Conservation (phyloP, 2,888 invertebrate species). For the Spilarctia lutea region DNA sequence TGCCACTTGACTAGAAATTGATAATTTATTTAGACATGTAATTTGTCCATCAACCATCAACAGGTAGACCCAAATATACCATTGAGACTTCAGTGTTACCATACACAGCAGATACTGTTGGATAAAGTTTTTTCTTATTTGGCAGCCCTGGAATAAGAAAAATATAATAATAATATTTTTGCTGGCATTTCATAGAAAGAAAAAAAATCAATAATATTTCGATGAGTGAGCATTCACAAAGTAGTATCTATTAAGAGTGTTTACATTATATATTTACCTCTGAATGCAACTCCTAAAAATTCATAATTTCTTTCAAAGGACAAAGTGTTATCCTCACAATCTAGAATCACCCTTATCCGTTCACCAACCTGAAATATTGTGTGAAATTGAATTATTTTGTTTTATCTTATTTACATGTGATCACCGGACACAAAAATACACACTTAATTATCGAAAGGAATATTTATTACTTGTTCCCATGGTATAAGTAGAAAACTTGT, state of each 20-base stretch:
- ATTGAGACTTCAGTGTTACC: conserved; percentile 99
- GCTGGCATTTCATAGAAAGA: no score
- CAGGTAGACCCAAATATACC: conserved; percentile 98
- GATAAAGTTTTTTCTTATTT: conserved; percentile 96
- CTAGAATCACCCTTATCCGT: conserved; percentile 97
- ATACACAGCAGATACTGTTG: conserved; percentile 99
- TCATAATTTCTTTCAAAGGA: conserved; percentile 99
- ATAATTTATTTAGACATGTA: conserved; percentile 45
- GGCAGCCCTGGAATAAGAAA: conserved; percentile 91
- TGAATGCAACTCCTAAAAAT: conserved; percentile 99
- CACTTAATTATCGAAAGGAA: not conserved
- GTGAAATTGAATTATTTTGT: not conserved
- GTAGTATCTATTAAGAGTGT: not conserved
- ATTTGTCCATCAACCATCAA: conserved; percentile 93
- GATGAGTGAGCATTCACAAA: not conserved
- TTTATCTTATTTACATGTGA: not conserved
- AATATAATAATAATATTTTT: no score
- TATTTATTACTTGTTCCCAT: not conserved
- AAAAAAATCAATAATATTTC: no score
- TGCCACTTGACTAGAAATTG: conserved; percentile 62
- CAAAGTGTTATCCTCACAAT: conserved; percentile 98
- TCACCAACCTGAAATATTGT: conserved; percentile 94
- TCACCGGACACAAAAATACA: not conserved
- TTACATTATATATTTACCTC: conserved; percentile 86
- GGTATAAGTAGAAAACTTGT: not conserved